Evolutionary conservation across 1,140 invertebrate species (phyloP), one percentile per base, ranked within the genome.

Genomic region (Ostrea edulis): DNA sequence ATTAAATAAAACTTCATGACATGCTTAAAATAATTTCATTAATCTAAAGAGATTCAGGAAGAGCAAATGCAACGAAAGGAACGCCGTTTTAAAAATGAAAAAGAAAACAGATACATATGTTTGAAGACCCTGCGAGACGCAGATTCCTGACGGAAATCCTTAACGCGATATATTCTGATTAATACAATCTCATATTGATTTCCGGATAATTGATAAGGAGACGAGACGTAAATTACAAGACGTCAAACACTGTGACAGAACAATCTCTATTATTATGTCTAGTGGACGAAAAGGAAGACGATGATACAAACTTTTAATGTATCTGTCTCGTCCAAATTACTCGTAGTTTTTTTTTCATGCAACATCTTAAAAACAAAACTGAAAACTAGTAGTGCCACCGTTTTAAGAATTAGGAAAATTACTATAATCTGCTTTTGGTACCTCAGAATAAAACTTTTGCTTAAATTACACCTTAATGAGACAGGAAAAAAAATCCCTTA

Each of bases 121-220:
- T 44, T 44, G 35, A 62, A 62, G 20, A n/a, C 8, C 14, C 5
- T 62, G 55, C 7, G 20, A n/a, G 17, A 20, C 8, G 17, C n/a
- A 62, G 20, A 20, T 62, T 2, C 55, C 8, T 62, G 1, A 62
- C 55, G 55, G 55, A 62, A 62, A 62, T 62, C 55, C 55, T 62
- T 20, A 62, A 62, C 55, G 14, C 55, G 55, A 62, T 62, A 20
- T 17, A 62, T 62, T 77, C 68, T 77, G 68, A 44, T 77, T 5
- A 77, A 77, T 77, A 35, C 29, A 35, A 77, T 44, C 25, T 5
- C 29, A 29, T 35, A 77, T 77, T 77, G 68, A 25, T 77, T 77
- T 77, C 9, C 29, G 68, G 68, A 77, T 77, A 77, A 77, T 77
- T 77, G 68, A 77, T 29, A 77, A 77, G 25, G 68, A 77, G 68